A percentile compares a stretch with the other conserved stretches of the same genome.
phyloP scores from a whole-genome alignment of 2,113 vertebrate species.

The Pelodiscus sinensis region DNA sequence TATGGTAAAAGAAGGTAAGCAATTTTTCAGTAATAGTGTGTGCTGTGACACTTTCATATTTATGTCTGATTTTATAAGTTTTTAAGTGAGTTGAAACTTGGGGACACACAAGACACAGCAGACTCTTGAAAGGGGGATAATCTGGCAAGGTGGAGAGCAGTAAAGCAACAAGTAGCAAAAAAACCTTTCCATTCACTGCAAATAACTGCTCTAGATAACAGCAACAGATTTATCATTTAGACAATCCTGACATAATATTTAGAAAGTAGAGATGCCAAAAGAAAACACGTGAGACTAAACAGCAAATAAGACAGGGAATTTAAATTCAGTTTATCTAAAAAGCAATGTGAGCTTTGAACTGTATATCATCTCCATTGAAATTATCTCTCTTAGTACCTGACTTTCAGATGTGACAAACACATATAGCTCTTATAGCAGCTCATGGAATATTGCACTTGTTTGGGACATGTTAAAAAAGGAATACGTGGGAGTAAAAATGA shows the following conservation, averaged over 20 bases:
- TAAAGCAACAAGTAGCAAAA: background rate
- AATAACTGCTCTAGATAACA: background rate
- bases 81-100: too few species aligned
- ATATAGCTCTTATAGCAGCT: background rate
- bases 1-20: too few species aligned
- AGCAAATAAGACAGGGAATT: background rate
- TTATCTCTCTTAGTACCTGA: background rate
- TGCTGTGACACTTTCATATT: too few species aligned
- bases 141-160: background rate
- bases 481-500: background rate
- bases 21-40: too few species aligned
- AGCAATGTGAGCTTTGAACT: background rate
- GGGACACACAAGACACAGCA: too few species aligned
- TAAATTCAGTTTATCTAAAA: background rate
- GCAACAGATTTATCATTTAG: background rate
- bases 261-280: background rate
- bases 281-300: background rate
- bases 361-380: background rate
- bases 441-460: background rate
- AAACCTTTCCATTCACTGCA: background rate
- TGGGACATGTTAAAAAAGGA: fast-evolving
- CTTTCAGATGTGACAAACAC: background rate
- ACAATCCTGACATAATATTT: background rate
- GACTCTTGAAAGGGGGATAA: too few species aligned
- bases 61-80: too few species aligned